phyloP scores from a whole-genome alignment of 2,888 invertebrate genomes.

The Chaitophorus viminalis region DNA sequence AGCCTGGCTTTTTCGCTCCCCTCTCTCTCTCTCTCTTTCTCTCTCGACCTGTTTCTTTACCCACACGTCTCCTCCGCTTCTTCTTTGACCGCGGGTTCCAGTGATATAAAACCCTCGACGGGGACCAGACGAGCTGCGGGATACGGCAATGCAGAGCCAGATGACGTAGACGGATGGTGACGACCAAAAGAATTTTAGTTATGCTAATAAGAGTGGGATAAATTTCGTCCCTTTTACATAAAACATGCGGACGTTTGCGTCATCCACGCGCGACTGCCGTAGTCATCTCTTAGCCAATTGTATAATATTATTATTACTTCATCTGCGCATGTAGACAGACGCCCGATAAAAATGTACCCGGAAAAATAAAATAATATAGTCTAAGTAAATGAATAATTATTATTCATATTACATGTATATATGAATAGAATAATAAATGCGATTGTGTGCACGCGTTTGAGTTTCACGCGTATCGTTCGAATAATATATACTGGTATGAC shows the following conservation, averaged over 20 bases:
- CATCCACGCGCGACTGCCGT: background rate
- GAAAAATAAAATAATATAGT: too few relatives aligned
- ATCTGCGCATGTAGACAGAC: too few relatives aligned
- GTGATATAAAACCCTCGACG: conserved; percentile 36
- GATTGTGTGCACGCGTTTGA: too few relatives aligned
- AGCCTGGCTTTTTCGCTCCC: background rate
- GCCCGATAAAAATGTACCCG: too few relatives aligned
- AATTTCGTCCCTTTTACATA: conserved; percentile 58
- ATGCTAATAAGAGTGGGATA: conserved; percentile 57
- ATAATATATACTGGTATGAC: background rate
- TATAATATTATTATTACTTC: background rate
- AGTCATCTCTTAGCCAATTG: background rate
- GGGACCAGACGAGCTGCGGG: background rate
- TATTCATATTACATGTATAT: too few relatives aligned
- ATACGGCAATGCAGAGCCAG: background rate
- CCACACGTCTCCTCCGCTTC: background rate
- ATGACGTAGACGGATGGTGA: conserved; percentile 57
- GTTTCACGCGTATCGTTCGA: background rate
- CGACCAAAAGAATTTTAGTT: conserved; percentile 59
- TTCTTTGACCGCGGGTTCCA: background rate
- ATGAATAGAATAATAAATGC: too few relatives aligned
- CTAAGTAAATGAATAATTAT: too few relatives aligned
- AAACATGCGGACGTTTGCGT: conserved; percentile 39
- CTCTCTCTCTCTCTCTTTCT: background rate
- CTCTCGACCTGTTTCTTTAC: too few relatives aligned